Evolutionary conservation across 2,797 vertebrate species (phyloP).

Genomic region (Oceanodroma leucorhoa): DNA sequence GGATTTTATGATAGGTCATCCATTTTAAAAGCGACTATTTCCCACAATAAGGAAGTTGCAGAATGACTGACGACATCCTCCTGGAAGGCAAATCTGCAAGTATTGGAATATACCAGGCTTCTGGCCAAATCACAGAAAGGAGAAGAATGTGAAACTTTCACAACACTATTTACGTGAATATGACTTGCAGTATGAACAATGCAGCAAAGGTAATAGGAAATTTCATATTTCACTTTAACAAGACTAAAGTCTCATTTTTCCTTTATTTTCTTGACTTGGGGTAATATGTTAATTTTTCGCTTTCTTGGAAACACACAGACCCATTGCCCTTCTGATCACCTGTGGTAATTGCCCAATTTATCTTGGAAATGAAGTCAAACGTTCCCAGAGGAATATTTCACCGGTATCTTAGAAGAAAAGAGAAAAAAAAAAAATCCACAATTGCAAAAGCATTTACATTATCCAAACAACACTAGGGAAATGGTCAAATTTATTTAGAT

Average conservation of each 20-base stretch:
- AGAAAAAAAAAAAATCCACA: not conserved
- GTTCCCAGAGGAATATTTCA: not conserved
- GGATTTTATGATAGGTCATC: not conserved
- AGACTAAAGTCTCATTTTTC: not conserved
- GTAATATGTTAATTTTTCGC: not conserved
- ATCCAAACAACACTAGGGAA: not conserved
- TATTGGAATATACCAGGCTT: not conserved
- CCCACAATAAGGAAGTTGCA: slow-evolving; percentile 5
- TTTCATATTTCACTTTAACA: not conserved
- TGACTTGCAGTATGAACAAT: not conserved
- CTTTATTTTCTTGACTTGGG: not conserved
- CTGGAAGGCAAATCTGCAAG: not conserved
- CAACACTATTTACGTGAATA: not conserved
- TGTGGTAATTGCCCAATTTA: not conserved
- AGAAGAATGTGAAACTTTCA: not conserved
- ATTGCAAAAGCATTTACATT: not conserved
- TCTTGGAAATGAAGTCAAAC: not conserved
- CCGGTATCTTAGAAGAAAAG: not conserved
- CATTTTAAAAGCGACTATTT: not conserved
- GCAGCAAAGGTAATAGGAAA: not conserved
- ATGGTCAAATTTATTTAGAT: not conserved
- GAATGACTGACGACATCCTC: not conserved
- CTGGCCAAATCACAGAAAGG: not conserved
- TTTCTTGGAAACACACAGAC: not conserved
- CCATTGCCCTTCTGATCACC: not conserved